phyloP scores from a whole-genome alignment of 2,888 invertebrate species.

The Pemphredon lugubris region DNA sequence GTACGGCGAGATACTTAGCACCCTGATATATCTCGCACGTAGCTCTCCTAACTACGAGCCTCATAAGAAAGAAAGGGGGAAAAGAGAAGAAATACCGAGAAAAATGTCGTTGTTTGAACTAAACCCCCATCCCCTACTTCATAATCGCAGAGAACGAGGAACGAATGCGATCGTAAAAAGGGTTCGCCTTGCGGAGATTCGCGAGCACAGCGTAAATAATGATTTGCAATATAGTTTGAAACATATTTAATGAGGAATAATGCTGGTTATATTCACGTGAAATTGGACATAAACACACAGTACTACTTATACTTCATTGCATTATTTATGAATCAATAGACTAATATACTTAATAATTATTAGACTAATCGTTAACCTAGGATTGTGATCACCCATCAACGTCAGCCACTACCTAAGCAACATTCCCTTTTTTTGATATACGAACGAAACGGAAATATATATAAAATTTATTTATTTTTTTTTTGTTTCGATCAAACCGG shows the following conservation, averaged over 20 bases:
- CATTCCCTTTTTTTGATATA: conserved; percentile 68
- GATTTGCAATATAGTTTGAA: conserved; percentile 77
- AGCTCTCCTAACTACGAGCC: conserved; percentile 5
- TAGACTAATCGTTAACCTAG: conserved; percentile 81
- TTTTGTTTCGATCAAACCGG: conserved; percentile 31
- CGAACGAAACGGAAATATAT: conserved; percentile 67
- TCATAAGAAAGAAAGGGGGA: conserved; percentile 13
- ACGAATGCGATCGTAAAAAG: conserved; percentile 42
- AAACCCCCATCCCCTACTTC: conserved; percentile 3
- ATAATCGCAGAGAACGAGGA: conserved; percentile 3
- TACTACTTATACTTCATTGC: conserved; percentile 81
- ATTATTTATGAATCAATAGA: conserved; percentile 81
- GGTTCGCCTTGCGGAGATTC: conserved; percentile 48
- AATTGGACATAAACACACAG: conserved; percentile 81
- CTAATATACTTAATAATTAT: conserved; percentile 81
- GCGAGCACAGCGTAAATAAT: conserved; percentile 68
- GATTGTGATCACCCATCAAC: conserved; percentile 81
- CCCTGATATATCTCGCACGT: conserved; percentile 10
- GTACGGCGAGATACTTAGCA: too few species aligned
- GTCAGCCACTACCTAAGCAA: conserved; percentile 79
- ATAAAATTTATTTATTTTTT: conserved; percentile 34
- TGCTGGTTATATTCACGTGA: conserved; percentile 80
- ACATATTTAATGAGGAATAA: conserved; percentile 79
- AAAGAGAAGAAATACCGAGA: conserved; percentile 28
- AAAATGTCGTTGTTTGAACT: conserved; percentile 30